Percentiles rank a stretch among this genome's conserved stretches.
phyloP scores from a whole-genome alignment of 2,888 invertebrate species.

The Shargacucullia verbasci region DNA sequence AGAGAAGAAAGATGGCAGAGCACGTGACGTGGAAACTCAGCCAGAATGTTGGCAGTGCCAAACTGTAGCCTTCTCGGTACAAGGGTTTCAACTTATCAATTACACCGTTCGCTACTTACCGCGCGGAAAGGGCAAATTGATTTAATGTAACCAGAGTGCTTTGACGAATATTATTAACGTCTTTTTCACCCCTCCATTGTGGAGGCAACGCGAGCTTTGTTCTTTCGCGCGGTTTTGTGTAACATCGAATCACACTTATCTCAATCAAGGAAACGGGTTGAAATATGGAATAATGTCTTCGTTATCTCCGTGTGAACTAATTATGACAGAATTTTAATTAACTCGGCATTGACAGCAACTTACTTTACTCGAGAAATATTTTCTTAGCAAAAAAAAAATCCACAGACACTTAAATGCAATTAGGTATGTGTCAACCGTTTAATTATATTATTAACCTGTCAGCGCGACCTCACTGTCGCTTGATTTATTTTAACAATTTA shows the following conservation, averaged over 20 bases:
- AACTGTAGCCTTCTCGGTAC: slow-evolving; percentile 86
- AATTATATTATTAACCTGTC: slow-evolving; percentile 51
- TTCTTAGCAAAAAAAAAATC: slow-evolving; percentile 34
- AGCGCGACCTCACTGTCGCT: slow-evolving; percentile 20
- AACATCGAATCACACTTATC: slow-evolving; percentile 87
- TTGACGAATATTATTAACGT: slow-evolving; percentile 90
- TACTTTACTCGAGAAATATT: slow-evolving; percentile 17
- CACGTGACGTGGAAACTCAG: slow-evolving; percentile 69
- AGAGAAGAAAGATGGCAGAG: slow-evolving; percentile 61
- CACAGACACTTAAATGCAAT: slow-evolving; percentile 28
- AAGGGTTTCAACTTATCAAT: slow-evolving; percentile 90
- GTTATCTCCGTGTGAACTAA: slow-evolving; percentile 29
- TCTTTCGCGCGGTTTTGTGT: slow-evolving; percentile 83
- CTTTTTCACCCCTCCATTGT: slow-evolving; percentile 86
- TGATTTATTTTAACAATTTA: slow-evolving; percentile 37
- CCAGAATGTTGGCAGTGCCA: slow-evolving; percentile 75
- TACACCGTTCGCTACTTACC: slow-evolving; percentile 89
- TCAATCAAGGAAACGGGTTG: slow-evolving; percentile 59
- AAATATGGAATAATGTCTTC: slow-evolving; percentile 39
- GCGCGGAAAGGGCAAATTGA: slow-evolving; percentile 89
- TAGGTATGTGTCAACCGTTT: slow-evolving; percentile 33
- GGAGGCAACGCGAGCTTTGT: slow-evolving; percentile 85
- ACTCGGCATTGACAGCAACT: slow-evolving; percentile 16
- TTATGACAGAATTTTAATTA: slow-evolving; percentile 49
- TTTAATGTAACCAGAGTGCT: slow-evolving; percentile 90